Evolutionary conservation across 2,797 vertebrate genomes (phyloP), one percentile per base, ranked within the genome.

Genomic region (Eidolon dupreanum): DNA sequence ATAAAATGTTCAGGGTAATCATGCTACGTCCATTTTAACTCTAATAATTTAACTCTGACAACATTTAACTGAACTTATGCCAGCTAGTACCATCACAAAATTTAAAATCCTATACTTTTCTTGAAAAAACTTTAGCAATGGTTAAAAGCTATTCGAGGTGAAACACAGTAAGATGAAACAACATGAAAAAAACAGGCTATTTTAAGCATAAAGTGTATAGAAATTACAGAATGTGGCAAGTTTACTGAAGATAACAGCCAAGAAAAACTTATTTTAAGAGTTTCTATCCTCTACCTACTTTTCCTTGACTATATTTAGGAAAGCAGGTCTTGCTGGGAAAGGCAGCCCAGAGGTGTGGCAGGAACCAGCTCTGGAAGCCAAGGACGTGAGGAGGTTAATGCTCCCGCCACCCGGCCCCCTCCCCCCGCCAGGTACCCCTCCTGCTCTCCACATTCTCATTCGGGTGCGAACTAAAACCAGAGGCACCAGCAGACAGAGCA

Each of bases 141-240:
- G 26, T 61, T 96, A 36, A 55, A 93, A 92, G 82, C 33, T 33
- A 70, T 41, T 74, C n/a, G 59, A 63, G 26, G 49, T 57, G 22
- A 92, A 95, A 85, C 53, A 93, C 61, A 91, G 59, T 70, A 24
- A 61, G 61, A 66, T 65, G 51, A 83, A 95, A 78, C 26, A 83
- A 81, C 8, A 55, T 49, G 22, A 89, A 78, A 78, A 43, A 43
- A 43, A 43, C 6, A 53, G 38, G 51, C 59, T 70, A 43, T 49
- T 33, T 63, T 49, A 90, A 43, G 55, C 19, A 77, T 9, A 68
- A 57, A 36, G 53, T 63, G 22, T 10, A 63, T 3, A 79, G 83
- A 88, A 90, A 73, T 79, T 38, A 92, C 8, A 79, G 63, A 57
- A 28, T 26, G n/a, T 75, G 13, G 16, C 41, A 79, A 49, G 89